These are phyloP conservation scores for Ruditapes philippinarum DNA, from an alignment of 1,140 invertebrate species.

Conservation along the genomic window DNA sequence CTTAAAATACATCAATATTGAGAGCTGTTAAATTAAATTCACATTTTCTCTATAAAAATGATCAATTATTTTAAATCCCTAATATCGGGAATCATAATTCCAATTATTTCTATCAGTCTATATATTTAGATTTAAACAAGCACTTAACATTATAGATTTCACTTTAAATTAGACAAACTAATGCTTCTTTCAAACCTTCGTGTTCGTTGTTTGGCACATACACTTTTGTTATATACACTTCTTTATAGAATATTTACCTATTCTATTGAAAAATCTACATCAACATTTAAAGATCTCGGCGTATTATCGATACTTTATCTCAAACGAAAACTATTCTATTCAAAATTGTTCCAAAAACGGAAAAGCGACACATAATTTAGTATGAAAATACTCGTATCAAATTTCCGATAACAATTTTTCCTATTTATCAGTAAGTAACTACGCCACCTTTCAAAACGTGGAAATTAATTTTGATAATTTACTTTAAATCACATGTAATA, in stretches of 20 bases:
- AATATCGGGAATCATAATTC: too few species aligned
- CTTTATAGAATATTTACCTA: slow-evolving; percentile 21
- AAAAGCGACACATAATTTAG: background rate
- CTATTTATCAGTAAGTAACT: background rate
- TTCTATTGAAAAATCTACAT: slow-evolving; percentile 19
- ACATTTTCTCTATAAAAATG: too few species aligned
- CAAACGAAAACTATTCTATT: slow-evolving; percentile 15
- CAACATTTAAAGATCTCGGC: slow-evolving; percentile 12
- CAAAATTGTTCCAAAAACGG: background rate
- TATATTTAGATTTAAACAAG: too few species aligned
- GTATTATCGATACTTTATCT: slow-evolving; percentile 8
- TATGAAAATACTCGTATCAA: background rate
- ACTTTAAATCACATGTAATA: too few species aligned
- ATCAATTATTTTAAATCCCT: too few species aligned
- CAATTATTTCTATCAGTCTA: too few species aligned
- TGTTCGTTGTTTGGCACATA: background rate
- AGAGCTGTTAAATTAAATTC: too few species aligned
- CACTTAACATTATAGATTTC: too few species aligned
- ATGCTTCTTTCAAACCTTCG: too few species aligned
- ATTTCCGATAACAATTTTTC: background rate
- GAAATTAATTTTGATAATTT: background rate
- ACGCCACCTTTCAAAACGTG: background rate
- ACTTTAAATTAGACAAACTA: too few species aligned
- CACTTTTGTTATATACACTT: background rate
- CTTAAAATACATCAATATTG: too few species aligned